These are phyloP conservation scores for Priocnemis perturbator DNA, from an alignment of 2,888 invertebrate genomes.

Conservation along the genomic window DNA sequence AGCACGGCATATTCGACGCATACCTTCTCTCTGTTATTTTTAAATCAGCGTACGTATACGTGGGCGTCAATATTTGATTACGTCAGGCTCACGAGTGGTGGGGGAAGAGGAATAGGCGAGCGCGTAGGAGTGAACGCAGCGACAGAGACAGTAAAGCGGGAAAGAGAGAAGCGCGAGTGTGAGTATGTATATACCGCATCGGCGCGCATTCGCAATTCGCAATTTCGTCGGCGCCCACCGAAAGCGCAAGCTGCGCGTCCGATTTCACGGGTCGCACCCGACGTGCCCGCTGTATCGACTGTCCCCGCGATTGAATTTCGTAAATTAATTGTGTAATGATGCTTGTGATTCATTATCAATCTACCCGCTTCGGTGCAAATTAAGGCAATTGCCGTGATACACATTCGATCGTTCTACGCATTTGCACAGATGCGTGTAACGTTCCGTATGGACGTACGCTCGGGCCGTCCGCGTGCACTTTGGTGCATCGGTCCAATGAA, in stretches of 20 bases:
- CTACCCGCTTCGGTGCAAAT: constrained; percentile 53
- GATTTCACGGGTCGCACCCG: no score
- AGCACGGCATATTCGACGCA: constrained; percentile 6
- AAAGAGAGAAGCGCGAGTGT: not conserved
- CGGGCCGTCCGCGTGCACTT: no score
- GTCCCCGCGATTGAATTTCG: constrained; percentile 57
- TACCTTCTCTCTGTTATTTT: constrained; percentile 33
- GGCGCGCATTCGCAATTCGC: constrained; percentile 18
- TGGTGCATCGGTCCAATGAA: no score
- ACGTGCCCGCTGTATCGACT: no score
- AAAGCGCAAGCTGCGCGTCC: constrained; percentile 17
- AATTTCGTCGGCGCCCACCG: constrained; percentile 19
- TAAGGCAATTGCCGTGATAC: constrained; percentile 51
- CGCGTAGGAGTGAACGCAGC: not conserved
- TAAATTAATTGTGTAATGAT: constrained; percentile 61
- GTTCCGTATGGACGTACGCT: no score
- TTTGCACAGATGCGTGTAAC: no score
- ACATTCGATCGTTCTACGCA: no score
- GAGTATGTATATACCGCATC: no score
- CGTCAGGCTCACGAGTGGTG: constrained; percentile 21
- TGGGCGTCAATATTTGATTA: constrained; percentile 44
- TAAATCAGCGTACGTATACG: constrained; percentile 27
- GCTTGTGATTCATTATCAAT: constrained; percentile 59
- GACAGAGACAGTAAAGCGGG: not conserved
- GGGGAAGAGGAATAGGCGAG: constrained; percentile 13